Evolutionary conservation across 2,797 vertebrate species (phyloP).

Genomic region (Moxostoma hubbsi): DNA sequence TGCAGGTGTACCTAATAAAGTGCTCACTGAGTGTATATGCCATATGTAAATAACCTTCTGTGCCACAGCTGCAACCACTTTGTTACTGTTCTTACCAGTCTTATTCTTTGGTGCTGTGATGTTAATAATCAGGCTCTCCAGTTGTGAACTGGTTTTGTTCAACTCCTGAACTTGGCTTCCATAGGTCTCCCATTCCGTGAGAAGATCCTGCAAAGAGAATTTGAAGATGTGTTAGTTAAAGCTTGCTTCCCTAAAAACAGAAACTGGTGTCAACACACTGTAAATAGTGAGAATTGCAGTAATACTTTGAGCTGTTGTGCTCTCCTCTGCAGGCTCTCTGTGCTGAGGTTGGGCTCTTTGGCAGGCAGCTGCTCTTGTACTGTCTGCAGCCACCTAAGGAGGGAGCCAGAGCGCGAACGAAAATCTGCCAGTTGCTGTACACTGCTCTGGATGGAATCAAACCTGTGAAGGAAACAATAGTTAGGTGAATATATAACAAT

Average conservation of each 20-base stretch:
- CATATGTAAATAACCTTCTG: too few species aligned
- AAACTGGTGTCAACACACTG: constrained; percentile 14
- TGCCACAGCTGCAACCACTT: too few species aligned
- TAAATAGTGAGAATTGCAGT: constrained; percentile 27
- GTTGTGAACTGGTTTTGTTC: constrained; percentile 83
- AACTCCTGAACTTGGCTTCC: constrained; percentile 85
- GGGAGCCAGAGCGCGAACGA: constrained; percentile 81
- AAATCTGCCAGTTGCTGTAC: constrained; percentile 89
- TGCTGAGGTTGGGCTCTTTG: constrained; percentile 82
- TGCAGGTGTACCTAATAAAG: too few species aligned
- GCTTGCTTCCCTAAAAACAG: neutral
- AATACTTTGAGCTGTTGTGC: constrained; percentile 89
- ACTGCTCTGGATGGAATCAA: constrained; percentile 86
- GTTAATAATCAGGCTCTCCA: constrained; percentile 90
- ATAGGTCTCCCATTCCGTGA: constrained; percentile 87
- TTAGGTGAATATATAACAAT: neutral
- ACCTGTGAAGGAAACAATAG: constrained; percentile 74
- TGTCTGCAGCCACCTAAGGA: constrained; percentile 91
- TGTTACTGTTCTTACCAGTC: constrained; percentile 76
- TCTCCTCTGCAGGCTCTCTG: constrained; percentile 85
- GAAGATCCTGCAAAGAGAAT: constrained; percentile 77
- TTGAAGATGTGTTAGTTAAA: constrained; percentile 31
- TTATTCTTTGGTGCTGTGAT: constrained; percentile 88
- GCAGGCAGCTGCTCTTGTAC: constrained; percentile 84
- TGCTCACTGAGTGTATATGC: too few species aligned